These are phyloP conservation scores for Misgurnus mizolepis DNA, from an alignment of 2,113 vertebrate species.

Conservation along the genomic window DNA sequence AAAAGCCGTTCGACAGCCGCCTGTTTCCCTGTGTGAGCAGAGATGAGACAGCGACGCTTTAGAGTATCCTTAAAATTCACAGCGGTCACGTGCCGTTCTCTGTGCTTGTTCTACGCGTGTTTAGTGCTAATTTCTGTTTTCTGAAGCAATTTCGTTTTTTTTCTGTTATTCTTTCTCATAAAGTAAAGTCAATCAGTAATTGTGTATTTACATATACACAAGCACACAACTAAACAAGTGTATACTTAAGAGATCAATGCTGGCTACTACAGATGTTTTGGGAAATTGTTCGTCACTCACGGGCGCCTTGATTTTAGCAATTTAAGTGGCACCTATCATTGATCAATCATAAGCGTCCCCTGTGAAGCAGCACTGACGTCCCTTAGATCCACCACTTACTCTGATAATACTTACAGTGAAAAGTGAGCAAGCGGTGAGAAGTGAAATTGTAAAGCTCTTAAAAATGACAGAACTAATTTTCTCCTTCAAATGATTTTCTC, in stretches of 20 bases:
- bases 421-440: not conserved
- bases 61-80: slow-evolving; percentile 11
- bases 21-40: not conserved
- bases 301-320: slow-evolving; percentile 28
- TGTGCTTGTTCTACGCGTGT: not conserved
- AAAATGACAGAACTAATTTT: not conserved
- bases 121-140: slow-evolving; percentile 7
- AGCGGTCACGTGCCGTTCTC: not conserved
- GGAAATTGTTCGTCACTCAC: not conserved
- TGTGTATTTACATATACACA: not conserved
- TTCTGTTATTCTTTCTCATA: not conserved
- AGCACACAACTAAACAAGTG: no score
- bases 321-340: slow-evolving; percentile 9
- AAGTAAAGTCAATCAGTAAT: not conserved
- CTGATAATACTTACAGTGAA: not conserved
- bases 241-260: not conserved
- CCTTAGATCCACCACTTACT: not conserved
- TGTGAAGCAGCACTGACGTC: not conserved
- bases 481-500: no score
- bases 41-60: slow-evolving; percentile 24
- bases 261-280: no score
- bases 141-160: not conserved
- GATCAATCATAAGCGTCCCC: not conserved
- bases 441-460: not conserved
- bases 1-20: slow-evolving; percentile 22